A percentile compares a stretch with the other conserved stretches of the same genome.
Conservation (phyloP, 2,888 invertebrate species). For the Lasioglossum calceatum region DNA sequence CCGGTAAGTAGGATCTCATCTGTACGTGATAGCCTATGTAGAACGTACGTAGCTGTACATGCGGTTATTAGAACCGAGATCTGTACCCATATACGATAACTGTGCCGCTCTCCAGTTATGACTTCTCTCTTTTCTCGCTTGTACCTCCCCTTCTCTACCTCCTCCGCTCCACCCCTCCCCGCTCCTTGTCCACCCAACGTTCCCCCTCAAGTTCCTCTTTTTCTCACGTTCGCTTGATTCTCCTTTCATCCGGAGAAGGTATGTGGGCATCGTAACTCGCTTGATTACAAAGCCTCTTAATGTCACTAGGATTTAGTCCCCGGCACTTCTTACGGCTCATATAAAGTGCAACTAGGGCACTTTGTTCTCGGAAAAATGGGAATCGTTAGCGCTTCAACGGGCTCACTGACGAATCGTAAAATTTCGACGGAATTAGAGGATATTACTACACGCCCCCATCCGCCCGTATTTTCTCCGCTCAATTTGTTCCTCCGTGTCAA, state of each 20-base stretch:
- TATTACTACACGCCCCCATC: background rate
- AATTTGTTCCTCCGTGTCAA: background rate
- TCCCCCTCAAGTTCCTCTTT: background rate
- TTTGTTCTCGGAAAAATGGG: background rate
- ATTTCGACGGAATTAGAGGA: background rate
- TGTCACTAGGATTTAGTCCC: slow-evolving; percentile 5
- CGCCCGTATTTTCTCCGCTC: background rate
- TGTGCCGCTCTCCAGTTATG: slow-evolving; percentile 77
- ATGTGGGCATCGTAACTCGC: slow-evolving; percentile 1
- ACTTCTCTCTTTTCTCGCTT: slow-evolving; percentile 49
- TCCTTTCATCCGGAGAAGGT: slow-evolving; percentile 19
- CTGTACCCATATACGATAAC: slow-evolving; percentile 76
- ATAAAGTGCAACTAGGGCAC: background rate
- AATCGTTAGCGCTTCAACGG: background rate
- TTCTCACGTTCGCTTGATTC: slow-evolving; percentile 10
- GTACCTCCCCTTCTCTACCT: background rate
- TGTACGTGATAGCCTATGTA: slow-evolving; percentile 66
- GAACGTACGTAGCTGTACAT: slow-evolving; percentile 76
- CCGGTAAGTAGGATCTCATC: slow-evolving; percentile 54
- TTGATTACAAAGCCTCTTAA: background rate
- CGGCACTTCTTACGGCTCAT: background rate
- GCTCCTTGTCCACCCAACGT: background rate
- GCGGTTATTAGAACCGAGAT: slow-evolving; percentile 76
- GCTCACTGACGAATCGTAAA: background rate
- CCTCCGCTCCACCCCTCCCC: no score